phyloP scores from a whole-genome alignment of 2,797 vertebrate genomes.

The Cichlasoma orientale region DNA sequence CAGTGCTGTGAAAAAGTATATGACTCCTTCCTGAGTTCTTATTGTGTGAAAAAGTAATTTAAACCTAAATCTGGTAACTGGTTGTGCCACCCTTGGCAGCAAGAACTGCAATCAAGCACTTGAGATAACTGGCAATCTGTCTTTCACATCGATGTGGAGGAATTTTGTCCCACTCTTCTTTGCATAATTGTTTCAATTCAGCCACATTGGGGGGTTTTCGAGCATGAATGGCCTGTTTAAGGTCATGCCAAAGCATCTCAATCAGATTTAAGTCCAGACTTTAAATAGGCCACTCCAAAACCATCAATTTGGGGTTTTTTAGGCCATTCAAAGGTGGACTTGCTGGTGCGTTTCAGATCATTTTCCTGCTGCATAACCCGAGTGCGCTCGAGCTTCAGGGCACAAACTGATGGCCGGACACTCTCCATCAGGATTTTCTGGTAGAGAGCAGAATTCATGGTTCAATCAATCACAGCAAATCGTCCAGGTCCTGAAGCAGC shows the following conservation, averaged over 20 bases:
- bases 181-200: no score
- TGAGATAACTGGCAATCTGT: not conserved
- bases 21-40: not conserved
- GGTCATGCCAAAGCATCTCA: not conserved
- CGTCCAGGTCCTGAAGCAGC: no score
- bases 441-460: no score
- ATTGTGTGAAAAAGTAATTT: no score
- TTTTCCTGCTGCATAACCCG: no score
- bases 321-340: no score
- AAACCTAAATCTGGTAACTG: not conserved
- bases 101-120: not conserved
- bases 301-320: not conserved
- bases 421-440: no score
- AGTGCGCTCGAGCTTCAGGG: no score
- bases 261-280: not conserved
- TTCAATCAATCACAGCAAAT: no score
- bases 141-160: not conserved
- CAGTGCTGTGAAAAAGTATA: not conserved
- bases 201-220: no score
- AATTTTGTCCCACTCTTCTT: not conserved
- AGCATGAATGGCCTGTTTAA: not conserved
- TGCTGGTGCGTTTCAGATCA: no score
- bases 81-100: fast-evolving
- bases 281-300: not conserved
- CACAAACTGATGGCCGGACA: no score